Evolutionary conservation across 2,797 vertebrate genomes (phyloP).

Genomic region (Chloroceryle inda): DNA sequence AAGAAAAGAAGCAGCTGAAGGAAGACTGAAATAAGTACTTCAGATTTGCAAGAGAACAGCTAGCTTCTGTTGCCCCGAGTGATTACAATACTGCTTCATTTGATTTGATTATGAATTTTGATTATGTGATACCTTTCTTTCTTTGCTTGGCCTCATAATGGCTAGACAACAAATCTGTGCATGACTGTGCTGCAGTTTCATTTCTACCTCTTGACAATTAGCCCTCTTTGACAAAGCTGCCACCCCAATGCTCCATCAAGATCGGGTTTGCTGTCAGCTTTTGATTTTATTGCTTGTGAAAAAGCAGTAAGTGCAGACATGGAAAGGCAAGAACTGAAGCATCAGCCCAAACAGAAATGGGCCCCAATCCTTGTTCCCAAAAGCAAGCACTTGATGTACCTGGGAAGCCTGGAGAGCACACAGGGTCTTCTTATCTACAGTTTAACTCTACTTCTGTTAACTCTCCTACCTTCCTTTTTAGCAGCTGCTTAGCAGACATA

Average conservation of each 20-base stretch:
- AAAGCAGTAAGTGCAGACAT: neutral
- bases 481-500: neutral
- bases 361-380: neutral
- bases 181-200: neutral
- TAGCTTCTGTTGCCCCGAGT: neutral
- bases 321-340: neutral
- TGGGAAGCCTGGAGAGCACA: neutral
- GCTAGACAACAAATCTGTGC: neutral
- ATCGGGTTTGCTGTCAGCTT: neutral
- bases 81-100: neutral
- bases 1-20: neutral
- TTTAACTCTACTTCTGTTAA: neutral
- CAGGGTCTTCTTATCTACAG: neutral
- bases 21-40: neutral
- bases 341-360: neutral
- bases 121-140: constrained; percentile 1
- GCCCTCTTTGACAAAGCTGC: neutral
- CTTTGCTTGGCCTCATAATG: neutral
- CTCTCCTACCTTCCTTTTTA: neutral
- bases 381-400: neutral
- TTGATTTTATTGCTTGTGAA: neutral
- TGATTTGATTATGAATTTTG: neutral
- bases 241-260: fast-evolving
- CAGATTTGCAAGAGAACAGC: neutral
- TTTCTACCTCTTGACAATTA: neutral